These are phyloP conservation scores for Shinisaurus crocodilurus DNA, from an alignment of 2,113 vertebrate genomes.

Conservation along the genomic window DNA sequence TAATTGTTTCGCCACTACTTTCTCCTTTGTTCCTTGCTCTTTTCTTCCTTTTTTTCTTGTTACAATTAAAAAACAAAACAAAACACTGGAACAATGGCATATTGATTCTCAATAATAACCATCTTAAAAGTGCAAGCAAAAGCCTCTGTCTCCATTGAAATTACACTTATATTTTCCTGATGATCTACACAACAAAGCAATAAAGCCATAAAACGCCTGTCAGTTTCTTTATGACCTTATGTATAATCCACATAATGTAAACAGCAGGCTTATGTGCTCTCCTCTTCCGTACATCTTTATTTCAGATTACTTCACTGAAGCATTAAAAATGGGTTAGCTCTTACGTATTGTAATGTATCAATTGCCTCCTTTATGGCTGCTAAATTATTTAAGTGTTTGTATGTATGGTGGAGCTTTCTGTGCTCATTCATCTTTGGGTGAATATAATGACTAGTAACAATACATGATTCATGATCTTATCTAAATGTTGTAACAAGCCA, in stretches of 20 bases:
- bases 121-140: slow-evolving; percentile 22
- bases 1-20: slow-evolving; percentile 23
- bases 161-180: slow-evolving; percentile 23
- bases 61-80: too few relatives aligned
- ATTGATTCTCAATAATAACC: slow-evolving; percentile 43
- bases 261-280: slow-evolving; percentile 2
- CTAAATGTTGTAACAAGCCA: slow-evolving; percentile 16
- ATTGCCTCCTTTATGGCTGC: slow-evolving; percentile 35
- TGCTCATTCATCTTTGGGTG: slow-evolving; percentile 22
- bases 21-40: slow-evolving; percentile 11
- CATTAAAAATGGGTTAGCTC: slow-evolving; percentile 42
- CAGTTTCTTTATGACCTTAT: slow-evolving; percentile 35
- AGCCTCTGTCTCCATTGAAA: background rate
- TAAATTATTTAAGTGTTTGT: slow-evolving; percentile 41
- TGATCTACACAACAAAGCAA: slow-evolving; percentile 28
- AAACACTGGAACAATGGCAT: background rate
- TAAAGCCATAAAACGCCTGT: slow-evolving; percentile 21
- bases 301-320: slow-evolving; percentile 12
- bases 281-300: slow-evolving; percentile 22
- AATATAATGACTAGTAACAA: slow-evolving; percentile 14
- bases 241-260: slow-evolving; percentile 5
- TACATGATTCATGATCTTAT: slow-evolving; percentile 27
- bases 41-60: background rate
- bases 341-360: slow-evolving; percentile 33
- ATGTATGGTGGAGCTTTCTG: slow-evolving; percentile 16